phyloP scores from a whole-genome alignment of 1,140 invertebrate species.

The Centruroides sculpturatus region DNA sequence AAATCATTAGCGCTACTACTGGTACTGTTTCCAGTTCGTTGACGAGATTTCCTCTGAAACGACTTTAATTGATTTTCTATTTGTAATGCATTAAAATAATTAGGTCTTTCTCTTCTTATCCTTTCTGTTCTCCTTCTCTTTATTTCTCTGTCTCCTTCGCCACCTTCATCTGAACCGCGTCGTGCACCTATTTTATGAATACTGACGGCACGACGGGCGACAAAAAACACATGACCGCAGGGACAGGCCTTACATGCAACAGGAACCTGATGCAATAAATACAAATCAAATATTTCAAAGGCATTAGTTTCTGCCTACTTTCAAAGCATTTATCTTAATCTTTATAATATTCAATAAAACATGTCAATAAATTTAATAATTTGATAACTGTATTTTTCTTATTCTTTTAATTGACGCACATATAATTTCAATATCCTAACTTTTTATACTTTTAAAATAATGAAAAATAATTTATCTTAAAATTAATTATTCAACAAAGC shows the following conservation, averaged over 20 bases:
- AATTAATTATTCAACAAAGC: too few species aligned
- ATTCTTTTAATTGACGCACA: too few species aligned
- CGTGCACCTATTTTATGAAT: slow-evolving; percentile 15
- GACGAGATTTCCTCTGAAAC: slow-evolving; percentile 21
- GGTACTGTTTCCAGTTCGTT: slow-evolving; percentile 4
- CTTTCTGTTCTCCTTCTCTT: slow-evolving; percentile 49
- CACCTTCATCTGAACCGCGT: slow-evolving; percentile 21
- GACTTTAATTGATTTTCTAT: slow-evolving; percentile 52
- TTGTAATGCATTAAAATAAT: slow-evolving; percentile 68
- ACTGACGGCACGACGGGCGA: slow-evolving; percentile 39
- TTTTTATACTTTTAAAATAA: too few species aligned
- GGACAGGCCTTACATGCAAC: slow-evolving; percentile 64
- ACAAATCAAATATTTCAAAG: too few species aligned
- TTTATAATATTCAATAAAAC: too few species aligned
- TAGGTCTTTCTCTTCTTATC: slow-evolving; percentile 57
- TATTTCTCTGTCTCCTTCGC: slow-evolving; percentile 9
- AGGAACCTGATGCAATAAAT: slow-evolving; percentile 24
- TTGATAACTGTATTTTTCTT: too few species aligned
- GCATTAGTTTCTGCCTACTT: too few species aligned
- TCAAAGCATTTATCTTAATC: too few species aligned
- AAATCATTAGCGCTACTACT: slow-evolving; percentile 5
- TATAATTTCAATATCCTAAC: too few species aligned
- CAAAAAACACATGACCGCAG: slow-evolving; percentile 60
- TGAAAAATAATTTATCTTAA: too few species aligned
- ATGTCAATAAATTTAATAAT: too few species aligned